phyloP scores from a whole-genome alignment of 2,888 invertebrate genomes.

The Synanthedon andrenaeformis region DNA sequence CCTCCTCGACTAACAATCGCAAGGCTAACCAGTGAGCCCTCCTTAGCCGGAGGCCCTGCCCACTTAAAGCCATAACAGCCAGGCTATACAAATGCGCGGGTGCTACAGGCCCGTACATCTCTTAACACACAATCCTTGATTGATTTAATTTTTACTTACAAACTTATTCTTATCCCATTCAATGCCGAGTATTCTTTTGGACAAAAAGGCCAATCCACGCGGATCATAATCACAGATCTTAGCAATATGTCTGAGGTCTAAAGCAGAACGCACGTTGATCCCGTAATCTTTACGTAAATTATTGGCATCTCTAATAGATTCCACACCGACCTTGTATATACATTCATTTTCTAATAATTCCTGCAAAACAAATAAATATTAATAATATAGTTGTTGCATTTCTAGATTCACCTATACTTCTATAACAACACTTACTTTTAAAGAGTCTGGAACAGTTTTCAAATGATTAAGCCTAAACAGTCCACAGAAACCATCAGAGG shows the following conservation, averaged over 20 bases:
- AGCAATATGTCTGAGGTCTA: conserved; percentile 79
- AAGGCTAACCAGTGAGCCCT: too few species aligned
- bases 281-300: conserved; percentile 75
- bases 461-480: conserved; percentile 75
- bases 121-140: too few species aligned
- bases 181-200: conserved; percentile 70
- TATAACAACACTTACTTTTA: conserved; percentile 59
- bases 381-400: background rate
- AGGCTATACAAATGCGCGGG: too few species aligned
- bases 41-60: too few species aligned
- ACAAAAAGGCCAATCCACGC: conserved; percentile 75
- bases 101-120: too few species aligned
- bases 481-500: conserved; percentile 76
- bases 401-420: too few species aligned
- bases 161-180: conserved; percentile 75
- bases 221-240: conserved; percentile 38
- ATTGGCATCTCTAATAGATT: conserved; percentile 75
- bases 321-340: conserved; percentile 84
- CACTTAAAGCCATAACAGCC: too few species aligned
- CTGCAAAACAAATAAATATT: conserved; percentile 21
- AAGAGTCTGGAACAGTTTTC: conserved; percentile 69
- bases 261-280: conserved; percentile 66
- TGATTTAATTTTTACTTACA: conserved; percentile 18
- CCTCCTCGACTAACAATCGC: too few species aligned
- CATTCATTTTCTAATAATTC: conserved; percentile 71